These are phyloP conservation scores for Xiphorhynchus elegans DNA, from an alignment of 2,113 vertebrate genomes.

Conservation along the genomic window DNA sequence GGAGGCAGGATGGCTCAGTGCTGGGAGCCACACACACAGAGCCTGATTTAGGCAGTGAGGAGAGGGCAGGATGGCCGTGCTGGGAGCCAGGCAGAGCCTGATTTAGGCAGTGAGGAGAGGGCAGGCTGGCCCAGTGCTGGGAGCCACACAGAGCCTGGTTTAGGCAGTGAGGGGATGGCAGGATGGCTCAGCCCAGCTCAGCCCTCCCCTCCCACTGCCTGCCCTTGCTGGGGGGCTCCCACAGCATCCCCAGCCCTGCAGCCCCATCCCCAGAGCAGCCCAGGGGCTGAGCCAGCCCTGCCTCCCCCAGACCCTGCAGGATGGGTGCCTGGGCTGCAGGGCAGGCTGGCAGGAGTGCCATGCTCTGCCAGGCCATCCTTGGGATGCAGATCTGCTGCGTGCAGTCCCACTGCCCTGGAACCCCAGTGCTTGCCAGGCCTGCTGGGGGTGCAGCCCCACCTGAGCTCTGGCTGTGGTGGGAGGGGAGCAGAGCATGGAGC, in stretches of 20 bases:
- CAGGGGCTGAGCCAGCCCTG: no score
- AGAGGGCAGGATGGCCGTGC: no score
- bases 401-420: not conserved
- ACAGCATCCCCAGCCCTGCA: not conserved
- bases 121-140: not conserved
- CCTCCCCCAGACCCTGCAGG: not conserved
- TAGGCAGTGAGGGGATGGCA: not conserved
- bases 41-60: no score
- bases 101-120: no score
- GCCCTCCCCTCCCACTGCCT: not conserved
- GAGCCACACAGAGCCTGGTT: not conserved
- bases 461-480: rapidly evolving
- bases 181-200: not conserved
- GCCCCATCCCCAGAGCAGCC: not conserved
- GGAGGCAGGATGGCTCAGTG: not conserved
- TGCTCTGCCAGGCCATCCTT: not conserved
- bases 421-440: rapidly evolving
- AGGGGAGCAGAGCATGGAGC: not conserved
- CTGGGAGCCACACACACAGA: not conserved
- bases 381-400: not conserved
- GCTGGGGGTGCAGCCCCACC: rapidly evolving
- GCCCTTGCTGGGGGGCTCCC: not conserved
- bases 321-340: not conserved
- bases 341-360: not conserved
- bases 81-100: no score